Evolutionary conservation across 2,888 invertebrate genomes (phyloP).

Genomic region (Piscicola geometra): DNA sequence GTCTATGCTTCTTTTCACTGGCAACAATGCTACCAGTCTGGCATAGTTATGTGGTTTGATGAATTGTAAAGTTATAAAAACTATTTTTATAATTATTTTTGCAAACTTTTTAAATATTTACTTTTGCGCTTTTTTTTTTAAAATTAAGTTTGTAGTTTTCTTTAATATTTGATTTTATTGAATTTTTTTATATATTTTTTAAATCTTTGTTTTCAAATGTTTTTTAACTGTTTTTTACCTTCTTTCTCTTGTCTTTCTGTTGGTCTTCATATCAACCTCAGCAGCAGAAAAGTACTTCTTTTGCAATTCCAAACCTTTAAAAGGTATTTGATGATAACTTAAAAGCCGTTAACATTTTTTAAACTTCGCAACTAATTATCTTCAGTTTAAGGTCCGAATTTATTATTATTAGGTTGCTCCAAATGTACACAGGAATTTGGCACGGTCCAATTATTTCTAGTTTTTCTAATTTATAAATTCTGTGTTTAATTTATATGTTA

Average conservation of each 20-base stretch:
- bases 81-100: background rate
- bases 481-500: too few relatives aligned
- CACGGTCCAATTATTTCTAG: too few relatives aligned
- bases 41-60: background rate
- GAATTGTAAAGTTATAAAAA: background rate
- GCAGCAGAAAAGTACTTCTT: constrained; percentile 33
- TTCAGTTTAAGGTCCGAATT: too few relatives aligned
- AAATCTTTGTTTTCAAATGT: background rate
- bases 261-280: constrained; percentile 32
- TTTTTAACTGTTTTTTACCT: background rate
- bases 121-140: too few relatives aligned
- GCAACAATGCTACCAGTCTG: constrained; percentile 54
- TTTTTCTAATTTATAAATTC: too few relatives aligned
- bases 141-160: too few relatives aligned
- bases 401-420: too few relatives aligned
- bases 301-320: constrained; percentile 37
- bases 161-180: background rate
- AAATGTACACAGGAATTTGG: too few relatives aligned
- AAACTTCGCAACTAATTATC: too few relatives aligned
- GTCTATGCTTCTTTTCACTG: constrained; percentile 54
- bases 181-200: background rate
- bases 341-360: too few relatives aligned
- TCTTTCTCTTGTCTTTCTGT: constrained; percentile 29
- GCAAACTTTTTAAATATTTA: too few relatives aligned
- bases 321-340: too few relatives aligned